Evolutionary conservation across 2,113 vertebrate genomes (phyloP), one percentile per base, ranked within the genome.

Genomic region (Budorcas taxicolor): DNA sequence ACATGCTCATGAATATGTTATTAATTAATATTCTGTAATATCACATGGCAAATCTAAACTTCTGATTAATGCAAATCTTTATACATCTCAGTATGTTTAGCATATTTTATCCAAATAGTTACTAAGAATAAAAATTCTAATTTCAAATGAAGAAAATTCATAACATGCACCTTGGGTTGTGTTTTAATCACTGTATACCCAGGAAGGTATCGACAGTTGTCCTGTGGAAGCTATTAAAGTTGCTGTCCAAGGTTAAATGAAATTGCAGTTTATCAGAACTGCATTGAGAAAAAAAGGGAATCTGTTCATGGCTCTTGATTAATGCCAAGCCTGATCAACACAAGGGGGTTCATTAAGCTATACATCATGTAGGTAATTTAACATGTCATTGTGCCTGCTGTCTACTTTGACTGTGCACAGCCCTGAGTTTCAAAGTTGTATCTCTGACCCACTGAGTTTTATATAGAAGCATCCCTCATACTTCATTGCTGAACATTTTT

Each of bases 231-330:
- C 99, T 99, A 99, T 99, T 99, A 99, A 99, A 99, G 99, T 99
- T 99, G 99, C 99, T 99, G 99, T 99, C 99, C 99, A 99, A 99
- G 99, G 99, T 99, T 99, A 99, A 99, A 99, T 99, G 99, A 99
- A 99, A 99, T 99, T 99, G 99, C 99, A 99, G 99, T 99, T 99
- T 99, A 99, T 99, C 99, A 99, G 99, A 99, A 99, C 99, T 99
- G 99, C 99, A 99, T 99, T 99, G 99, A 99, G 99, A 99, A 99
- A 99, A 99, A 99, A 99, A 99, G 99, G 99, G 99, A 99, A 99
- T 99, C 99, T 99, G 99, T 99, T 99, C 99, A 99, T 99, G 99
- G 99, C 99, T 99, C 99, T 99, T 99, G 99, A 99, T 99, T 99
- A 99, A 99, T 99, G 99, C 99, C 99, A 99, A 99, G 99, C 99